Evolutionary conservation across 2,888 invertebrate species (phyloP).

Genomic region (Gasteruption jaculator): DNA sequence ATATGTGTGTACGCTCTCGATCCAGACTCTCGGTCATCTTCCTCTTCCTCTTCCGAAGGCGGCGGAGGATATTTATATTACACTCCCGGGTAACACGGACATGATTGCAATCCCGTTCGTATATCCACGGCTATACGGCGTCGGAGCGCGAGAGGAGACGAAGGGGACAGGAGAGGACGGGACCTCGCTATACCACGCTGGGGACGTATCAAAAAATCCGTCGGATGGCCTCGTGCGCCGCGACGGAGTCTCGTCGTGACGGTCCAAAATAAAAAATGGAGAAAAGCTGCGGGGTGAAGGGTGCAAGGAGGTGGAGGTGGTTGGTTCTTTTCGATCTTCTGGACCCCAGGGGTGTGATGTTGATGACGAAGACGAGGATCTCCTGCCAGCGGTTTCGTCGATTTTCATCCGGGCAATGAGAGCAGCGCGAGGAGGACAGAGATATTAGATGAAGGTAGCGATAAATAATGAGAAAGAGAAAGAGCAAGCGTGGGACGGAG

Average conservation of each 20-base stretch:
- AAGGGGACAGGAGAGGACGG: too few species aligned
- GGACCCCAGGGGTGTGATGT: too few species aligned
- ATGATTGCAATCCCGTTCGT: conserved; percentile 50
- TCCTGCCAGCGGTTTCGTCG: too few species aligned
- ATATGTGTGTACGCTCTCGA: too few species aligned
- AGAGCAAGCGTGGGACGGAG: conserved; percentile 29
- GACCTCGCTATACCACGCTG: conserved; percentile 42
- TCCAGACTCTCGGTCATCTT: too few species aligned
- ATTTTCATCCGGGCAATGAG: too few species aligned
- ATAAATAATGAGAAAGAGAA: conserved; percentile 15
- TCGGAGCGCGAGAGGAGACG: too few species aligned
- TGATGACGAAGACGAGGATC: too few species aligned
- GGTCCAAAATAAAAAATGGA: conserved; percentile 7
- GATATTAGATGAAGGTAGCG: conserved; percentile 11
- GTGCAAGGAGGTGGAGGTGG: not conserved
- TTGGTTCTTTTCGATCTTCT: too few species aligned
- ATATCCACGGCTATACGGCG: conserved; percentile 44
- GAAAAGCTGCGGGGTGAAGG: not conserved
- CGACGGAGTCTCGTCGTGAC: too few species aligned
- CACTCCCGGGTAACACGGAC: conserved; percentile 45
- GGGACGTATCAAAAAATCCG: conserved; percentile 50
- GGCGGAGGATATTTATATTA: conserved; percentile 52
- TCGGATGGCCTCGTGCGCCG: too few species aligned
- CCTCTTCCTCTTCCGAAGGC: too few species aligned
- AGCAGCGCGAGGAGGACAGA: conserved; percentile 15